Base-by-base conservation (phyloP, 2,888 invertebrate species). In the Ligdia adustata region DNA sequence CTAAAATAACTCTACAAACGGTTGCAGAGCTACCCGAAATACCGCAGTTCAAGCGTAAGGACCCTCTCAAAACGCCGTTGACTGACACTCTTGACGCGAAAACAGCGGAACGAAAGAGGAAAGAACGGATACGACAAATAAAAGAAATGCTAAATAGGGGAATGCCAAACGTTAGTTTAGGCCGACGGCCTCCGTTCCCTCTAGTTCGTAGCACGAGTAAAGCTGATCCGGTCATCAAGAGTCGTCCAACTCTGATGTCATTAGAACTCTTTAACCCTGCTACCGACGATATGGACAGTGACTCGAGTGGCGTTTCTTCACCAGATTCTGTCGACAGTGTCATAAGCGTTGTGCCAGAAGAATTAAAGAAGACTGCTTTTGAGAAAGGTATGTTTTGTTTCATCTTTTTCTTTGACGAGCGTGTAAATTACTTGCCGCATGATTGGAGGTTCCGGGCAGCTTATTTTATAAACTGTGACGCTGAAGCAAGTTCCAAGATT, bases 261-360 rank as follows among this genome's bases (percentile, higher is more conserved):
- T 79, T 97, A 44, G 97, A 97, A 70, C 87, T 97, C 2, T 97
- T 96, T 70, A 97, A 97, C 82, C 97, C 97, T 1, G 97, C 96
- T 69, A 96, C 95, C 3, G 97, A 97, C 72, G 97, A 97, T 67
- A 92, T 96, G 78, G 97, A 97, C 74, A 97, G 96, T 67, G 97
- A 97, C 74, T 96, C 96, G 0, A 96, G 96, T 67, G 95, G 95
- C 2, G 95, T 96, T 6, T 96, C 96, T 0, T 96, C 97, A 0
- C 96, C 97, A 1, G 96, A 96, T 72, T 96, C 96, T 1, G 93
- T 95, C 1, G 96, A 96, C 62, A 96, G 96, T 69, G 96, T 97
- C 0, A 96, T 96, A 58, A 95, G 95, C 67, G 95, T 95, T 0
- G 91, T 93, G 9, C 92, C 93, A 5, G 93, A 93, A 26, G 93